Evolutionary conservation across 1,140 invertebrate genomes (phyloP).

Genomic region (Bilobella aurantiaca): DNA sequence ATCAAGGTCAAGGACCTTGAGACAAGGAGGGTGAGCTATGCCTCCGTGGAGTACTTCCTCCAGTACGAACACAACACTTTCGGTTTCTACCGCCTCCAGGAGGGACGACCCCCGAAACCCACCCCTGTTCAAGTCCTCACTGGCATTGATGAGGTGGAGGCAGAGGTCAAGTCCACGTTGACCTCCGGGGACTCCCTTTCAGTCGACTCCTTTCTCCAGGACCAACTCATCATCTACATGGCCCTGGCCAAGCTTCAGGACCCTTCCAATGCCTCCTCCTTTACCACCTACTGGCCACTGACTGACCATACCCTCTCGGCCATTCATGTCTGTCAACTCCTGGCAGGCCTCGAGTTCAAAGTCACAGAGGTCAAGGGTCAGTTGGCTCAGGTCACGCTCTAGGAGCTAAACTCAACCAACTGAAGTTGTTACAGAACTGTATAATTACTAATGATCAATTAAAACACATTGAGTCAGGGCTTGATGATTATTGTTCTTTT

Average conservation of each 20-base stretch:
- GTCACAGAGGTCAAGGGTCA: too few relatives aligned
- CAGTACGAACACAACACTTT: slow-evolving; percentile 20
- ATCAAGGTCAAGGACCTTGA: slow-evolving; percentile 17
- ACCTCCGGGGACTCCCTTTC: slow-evolving; percentile 15
- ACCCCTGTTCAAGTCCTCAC: slow-evolving; percentile 6
- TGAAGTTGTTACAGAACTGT: too few relatives aligned
- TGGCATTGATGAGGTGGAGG: slow-evolving; percentile 9
- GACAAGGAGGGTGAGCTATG: slow-evolving; percentile 21
- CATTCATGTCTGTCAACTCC: slow-evolving; percentile 26
- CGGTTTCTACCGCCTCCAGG: slow-evolving; percentile 21
- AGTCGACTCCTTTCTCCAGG: slow-evolving; percentile 28
- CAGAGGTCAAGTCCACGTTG: not conserved
- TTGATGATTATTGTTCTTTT: too few relatives aligned
- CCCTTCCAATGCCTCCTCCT: slow-evolving; percentile 1
- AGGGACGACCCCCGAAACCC: slow-evolving; percentile 11
- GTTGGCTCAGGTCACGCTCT: too few relatives aligned
- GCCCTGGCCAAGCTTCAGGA: slow-evolving; percentile 23
- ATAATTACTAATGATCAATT: too few relatives aligned
- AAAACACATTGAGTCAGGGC: too few relatives aligned
- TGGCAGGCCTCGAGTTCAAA: slow-evolving; percentile 7
- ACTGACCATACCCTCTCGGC: slow-evolving; percentile 29
- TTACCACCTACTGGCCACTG: not conserved
- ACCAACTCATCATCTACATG: slow-evolving; percentile 34
- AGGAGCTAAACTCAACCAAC: too few relatives aligned
- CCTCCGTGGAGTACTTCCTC: slow-evolving; percentile 26